phyloP scores from a whole-genome alignment of 2,113 vertebrate genomes.

The Daubentonia madagascariensis region DNA sequence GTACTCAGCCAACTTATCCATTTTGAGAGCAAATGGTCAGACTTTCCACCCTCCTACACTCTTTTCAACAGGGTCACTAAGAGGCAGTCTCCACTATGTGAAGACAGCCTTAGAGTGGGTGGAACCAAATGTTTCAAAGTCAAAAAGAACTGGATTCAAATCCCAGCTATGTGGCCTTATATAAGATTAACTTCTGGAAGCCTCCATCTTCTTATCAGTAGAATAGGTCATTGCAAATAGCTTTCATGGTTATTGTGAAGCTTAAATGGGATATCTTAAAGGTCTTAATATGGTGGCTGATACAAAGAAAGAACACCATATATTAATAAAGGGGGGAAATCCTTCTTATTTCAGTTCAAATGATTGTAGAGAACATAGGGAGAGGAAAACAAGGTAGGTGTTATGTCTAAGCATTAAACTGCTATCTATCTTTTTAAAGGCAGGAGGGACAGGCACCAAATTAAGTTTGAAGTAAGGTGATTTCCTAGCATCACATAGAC shows the following conservation, averaged over 20 bases:
- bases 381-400: neutral
- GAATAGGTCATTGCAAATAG: neutral
- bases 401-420: neutral
- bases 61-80: neutral
- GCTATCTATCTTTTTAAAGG: neutral
- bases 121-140: neutral
- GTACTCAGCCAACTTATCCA: neutral
- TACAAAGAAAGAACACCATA: neutral
- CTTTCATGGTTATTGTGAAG: neutral
- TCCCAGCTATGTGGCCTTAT: neutral
- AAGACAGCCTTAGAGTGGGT: neutral
- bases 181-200: neutral
- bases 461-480: conserved; percentile 10
- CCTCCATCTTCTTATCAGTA: neutral
- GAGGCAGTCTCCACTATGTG: neutral
- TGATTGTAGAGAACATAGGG: neutral
- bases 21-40: neutral
- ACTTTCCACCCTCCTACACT: neutral
- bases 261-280: neutral
- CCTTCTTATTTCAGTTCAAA: neutral
- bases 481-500: neutral
- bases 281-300: neutral
- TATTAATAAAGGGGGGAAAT: neutral
- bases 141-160: neutral
- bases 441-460: neutral